A percentile compares a stretch with the other conserved stretches of the same genome.
Evolutionary conservation across 2,113 vertebrate species (phyloP).

Genomic region (Paedocypris sp.): DNA sequence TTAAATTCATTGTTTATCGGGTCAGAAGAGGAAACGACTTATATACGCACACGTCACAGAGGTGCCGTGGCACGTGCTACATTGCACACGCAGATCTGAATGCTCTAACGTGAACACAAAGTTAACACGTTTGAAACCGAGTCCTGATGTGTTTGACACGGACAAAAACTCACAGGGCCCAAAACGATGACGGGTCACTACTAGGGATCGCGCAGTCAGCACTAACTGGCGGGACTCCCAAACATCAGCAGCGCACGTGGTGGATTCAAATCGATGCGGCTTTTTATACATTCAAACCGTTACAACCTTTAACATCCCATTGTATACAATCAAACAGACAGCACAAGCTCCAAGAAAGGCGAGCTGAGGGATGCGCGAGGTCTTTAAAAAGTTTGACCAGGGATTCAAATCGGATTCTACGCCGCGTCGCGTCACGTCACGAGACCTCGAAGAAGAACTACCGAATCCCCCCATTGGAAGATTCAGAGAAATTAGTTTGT

Average conservation of each 20-base stretch:
- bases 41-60: no score
- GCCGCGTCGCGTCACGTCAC: no score
- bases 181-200: constrained; percentile 31
- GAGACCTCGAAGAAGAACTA: neutral
- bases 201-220: constrained; percentile 9
- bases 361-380: neutral
- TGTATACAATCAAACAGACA: neutral
- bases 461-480: neutral
- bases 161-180: neutral
- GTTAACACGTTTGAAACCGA: no score
- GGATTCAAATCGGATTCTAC: neutral
- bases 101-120: no score
- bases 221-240: constrained; percentile 18
- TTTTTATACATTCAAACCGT: neutral
- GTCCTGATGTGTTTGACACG: no score
- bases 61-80: no score
- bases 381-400: neutral
- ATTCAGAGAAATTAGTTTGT: neutral
- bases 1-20: no score
- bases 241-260: constrained; percentile 6
- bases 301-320: neutral
- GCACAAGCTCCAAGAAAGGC: neutral
- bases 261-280: neutral
- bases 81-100: no score
- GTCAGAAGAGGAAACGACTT: no score